A percentile compares a stretch with the other conserved stretches of the same genome.
These are phyloP conservation scores for Adelges cooleyi DNA, from an alignment of 1,140 invertebrate genomes.

Conservation along the genomic window DNA sequence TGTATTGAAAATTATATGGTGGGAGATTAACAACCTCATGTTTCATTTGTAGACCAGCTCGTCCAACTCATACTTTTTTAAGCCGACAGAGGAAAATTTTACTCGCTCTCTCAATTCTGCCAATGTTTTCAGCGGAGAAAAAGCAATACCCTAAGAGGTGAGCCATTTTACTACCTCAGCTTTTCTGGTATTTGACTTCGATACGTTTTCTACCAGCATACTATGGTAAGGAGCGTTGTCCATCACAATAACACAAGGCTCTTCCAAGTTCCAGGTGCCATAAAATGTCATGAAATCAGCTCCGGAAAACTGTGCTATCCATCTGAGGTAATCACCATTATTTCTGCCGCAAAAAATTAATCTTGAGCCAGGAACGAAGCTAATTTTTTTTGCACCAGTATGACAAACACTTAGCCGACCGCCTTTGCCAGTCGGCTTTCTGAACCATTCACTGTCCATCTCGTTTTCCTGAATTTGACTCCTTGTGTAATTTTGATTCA, in stretches of 20 bases:
- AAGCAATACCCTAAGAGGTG: too few species aligned
- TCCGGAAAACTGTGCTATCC: not conserved
- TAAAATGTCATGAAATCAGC: not conserved
- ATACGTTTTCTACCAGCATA: too few species aligned
- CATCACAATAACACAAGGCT: too few species aligned
- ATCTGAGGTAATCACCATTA: not conserved
- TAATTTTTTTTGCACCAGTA: not conserved
- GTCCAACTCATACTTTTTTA: not conserved
- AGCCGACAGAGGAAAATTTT: not conserved
- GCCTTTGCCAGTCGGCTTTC: not conserved
- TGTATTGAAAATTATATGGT: conserved; percentile 33
- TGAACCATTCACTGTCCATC: not conserved
- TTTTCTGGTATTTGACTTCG: too few species aligned
- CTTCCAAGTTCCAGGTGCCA: not conserved
- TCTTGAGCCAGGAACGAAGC: not conserved
- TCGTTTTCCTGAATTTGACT: not conserved
- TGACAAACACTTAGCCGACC: not conserved
- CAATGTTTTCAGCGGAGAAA: not conserved
- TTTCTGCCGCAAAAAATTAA: not conserved
- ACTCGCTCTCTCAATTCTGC: not conserved
- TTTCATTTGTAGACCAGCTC: not conserved
- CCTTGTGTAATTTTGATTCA: not conserved
- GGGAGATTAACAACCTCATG: conserved; percentile 17
- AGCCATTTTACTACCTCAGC: too few species aligned
- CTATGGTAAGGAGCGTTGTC: too few species aligned